Conservation (phyloP, 2,113 vertebrate species). For the Aptenodytes patagonicus region DNA sequence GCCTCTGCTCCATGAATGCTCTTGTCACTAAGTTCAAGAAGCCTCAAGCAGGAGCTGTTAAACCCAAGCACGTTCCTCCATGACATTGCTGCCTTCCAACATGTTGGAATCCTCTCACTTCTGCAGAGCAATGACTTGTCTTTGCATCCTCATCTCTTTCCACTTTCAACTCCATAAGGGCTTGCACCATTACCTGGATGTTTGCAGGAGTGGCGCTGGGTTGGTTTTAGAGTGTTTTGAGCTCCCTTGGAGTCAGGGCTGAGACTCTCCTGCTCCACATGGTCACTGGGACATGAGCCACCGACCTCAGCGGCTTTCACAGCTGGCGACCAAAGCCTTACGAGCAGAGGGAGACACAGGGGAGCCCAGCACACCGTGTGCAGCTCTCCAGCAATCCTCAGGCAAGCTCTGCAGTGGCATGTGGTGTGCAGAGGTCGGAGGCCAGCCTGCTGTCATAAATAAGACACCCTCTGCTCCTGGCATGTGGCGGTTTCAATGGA, state of each 20-base stretch:
- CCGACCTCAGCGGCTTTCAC: not conserved
- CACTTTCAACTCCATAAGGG: not conserved
- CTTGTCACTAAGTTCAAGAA: not conserved
- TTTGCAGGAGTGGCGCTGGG: not conserved
- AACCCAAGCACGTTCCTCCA: not conserved
- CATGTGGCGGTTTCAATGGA: not conserved
- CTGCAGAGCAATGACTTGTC: not conserved
- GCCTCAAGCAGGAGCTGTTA: not conserved
- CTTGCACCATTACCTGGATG: not conserved
- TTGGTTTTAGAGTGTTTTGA: not conserved
- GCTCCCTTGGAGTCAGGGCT: not conserved
- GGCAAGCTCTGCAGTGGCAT: not conserved
- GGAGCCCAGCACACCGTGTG: accelerated
- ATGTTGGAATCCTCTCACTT: not conserved
- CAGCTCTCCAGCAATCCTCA: not conserved
- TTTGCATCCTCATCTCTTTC: not conserved
- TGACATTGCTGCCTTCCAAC: not conserved
- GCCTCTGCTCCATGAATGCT: not conserved
- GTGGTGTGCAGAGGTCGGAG: not conserved
- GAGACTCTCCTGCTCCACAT: not conserved
- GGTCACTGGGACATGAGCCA: not conserved
- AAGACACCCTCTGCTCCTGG: not conserved
- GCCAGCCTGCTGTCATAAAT: not conserved
- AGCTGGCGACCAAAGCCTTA: not conserved
- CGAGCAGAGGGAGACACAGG: not conserved